Percentiles rank a stretch among this genome's conserved stretches.
These are phyloP conservation scores for Galerucella pusilla DNA, from an alignment of 2,888 invertebrate genomes.

Conservation along the genomic window DNA sequence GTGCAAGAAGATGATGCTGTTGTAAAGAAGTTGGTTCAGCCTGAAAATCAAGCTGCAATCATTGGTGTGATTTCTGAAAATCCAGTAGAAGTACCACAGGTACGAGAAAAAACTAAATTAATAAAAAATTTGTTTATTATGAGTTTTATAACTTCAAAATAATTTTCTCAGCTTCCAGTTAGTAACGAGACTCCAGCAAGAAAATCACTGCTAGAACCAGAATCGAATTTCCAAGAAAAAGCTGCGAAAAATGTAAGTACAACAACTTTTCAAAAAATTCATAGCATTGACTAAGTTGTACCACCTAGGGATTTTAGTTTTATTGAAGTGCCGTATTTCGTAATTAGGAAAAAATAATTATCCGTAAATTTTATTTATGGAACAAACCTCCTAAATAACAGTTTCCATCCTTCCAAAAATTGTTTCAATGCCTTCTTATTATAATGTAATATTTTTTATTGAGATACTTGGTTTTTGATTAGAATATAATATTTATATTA, in stretches of 20 bases:
- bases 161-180: not conserved
- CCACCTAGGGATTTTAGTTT: too few relatives aligned
- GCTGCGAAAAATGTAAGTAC: not conserved
- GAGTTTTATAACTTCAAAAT: not conserved
- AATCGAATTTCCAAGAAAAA: not conserved
- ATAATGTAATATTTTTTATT: too few relatives aligned
- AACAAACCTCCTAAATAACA: too few relatives aligned
- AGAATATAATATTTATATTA: too few relatives aligned
- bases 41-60: slow-evolving; percentile 4
- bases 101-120: not conserved
- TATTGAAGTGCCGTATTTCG: too few relatives aligned
- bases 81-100: not conserved
- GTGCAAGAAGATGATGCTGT: not conserved
- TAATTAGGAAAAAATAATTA: too few relatives aligned
- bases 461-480: too few relatives aligned
- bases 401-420: too few relatives aligned
- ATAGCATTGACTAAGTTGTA: too few relatives aligned
- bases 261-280: not conserved
- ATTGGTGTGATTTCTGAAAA: not conserved
- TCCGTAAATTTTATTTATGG: too few relatives aligned
- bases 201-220: not conserved
- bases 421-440: too few relatives aligned
- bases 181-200: not conserved
- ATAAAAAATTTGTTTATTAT: not conserved
- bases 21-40: slow-evolving; percentile 13